Conservation (phyloP, 2,113 vertebrate species). For the Ictalurus punctatus region DNA sequence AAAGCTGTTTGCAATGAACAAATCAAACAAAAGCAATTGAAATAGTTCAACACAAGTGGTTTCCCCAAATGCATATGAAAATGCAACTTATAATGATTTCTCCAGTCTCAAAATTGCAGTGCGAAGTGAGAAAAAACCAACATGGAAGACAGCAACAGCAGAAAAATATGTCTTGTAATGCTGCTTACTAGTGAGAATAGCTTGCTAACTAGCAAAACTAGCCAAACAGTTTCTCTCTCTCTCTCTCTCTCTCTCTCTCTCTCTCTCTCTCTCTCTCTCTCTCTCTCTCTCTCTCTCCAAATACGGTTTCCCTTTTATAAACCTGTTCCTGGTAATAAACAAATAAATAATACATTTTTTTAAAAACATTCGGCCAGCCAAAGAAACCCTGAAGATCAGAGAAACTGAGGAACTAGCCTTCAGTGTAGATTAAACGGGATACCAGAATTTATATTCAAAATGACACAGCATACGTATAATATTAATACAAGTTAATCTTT, state of each 20-base stretch:
- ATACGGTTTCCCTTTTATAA: neutral
- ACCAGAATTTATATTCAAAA: neutral
- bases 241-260: neutral
- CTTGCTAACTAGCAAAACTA: neutral
- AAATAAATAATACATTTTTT: too few relatives aligned
- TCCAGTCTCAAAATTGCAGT: neutral
- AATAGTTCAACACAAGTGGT: too few relatives aligned
- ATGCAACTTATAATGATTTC: too few relatives aligned
- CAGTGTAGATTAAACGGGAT: neutral
- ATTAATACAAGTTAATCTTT: neutral
- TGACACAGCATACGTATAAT: neutral
- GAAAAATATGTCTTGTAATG: neutral
- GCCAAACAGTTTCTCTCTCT: neutral
- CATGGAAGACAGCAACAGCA: neutral
- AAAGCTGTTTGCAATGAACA: too few relatives aligned
- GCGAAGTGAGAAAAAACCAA: neutral
- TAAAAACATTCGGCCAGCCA: neutral
- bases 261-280: neutral
- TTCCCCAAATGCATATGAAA: too few relatives aligned
- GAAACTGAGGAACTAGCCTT: neutral
- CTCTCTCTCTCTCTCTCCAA: neutral
- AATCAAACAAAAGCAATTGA: too few relatives aligned
- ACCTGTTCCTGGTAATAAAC: neutral
- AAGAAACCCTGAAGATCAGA: neutral
- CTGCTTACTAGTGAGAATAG: neutral